Evolutionary conservation across 2,888 invertebrate genomes (phyloP), one percentile per base, ranked within the genome.

Genomic region (Lamellibrachia columna): DNA sequence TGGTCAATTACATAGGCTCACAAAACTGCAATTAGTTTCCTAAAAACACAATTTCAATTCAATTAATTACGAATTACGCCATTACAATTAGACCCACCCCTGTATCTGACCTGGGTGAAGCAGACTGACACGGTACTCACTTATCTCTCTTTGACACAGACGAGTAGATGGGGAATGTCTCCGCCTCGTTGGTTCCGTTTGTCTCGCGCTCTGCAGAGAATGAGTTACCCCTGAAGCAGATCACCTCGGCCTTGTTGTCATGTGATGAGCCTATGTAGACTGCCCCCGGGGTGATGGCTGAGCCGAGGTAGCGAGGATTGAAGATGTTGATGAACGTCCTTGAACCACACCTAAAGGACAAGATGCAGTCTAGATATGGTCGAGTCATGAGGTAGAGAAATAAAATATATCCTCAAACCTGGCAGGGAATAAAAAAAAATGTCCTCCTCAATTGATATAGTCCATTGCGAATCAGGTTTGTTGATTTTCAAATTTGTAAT

Each of bases 181-280:
- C 52, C 53, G n/a, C 7, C 91, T n/a, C 11, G 15, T 52, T 91
- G 92, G 90, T 92, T 92, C 91, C 92, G 91, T 53, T 91, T 40
- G 22, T 90, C 60, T 28, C 22, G 91, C 52, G 92, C 75, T 2
- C 60, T 60, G n/a, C 40, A 28, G 92, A 91, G 7, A 92, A 53
- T 90, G 93, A 92, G 58, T 95, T 95, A 28, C 95, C 96, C 90
- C 95, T 94, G 11, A 96, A 93, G 93, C 95, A 94, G 55, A 96
- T 94, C 55, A 96, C 93, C 92, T 96, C 96, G 15, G 95, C 95
- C 28, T 92, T 92, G 7, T 93, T 90, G 52, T 95, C 95, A 55
- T 95, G 94, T 60, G 94, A 94, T 15, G 95, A 95, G 0, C 95
- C 95, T 6, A 96, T 94, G 92, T 96, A 96, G 53, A 96, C 95